Percentiles rank a stretch among this genome's conserved stretches.
Conservation (phyloP, 2,113 vertebrate species). For the Piaya cayana region DNA sequence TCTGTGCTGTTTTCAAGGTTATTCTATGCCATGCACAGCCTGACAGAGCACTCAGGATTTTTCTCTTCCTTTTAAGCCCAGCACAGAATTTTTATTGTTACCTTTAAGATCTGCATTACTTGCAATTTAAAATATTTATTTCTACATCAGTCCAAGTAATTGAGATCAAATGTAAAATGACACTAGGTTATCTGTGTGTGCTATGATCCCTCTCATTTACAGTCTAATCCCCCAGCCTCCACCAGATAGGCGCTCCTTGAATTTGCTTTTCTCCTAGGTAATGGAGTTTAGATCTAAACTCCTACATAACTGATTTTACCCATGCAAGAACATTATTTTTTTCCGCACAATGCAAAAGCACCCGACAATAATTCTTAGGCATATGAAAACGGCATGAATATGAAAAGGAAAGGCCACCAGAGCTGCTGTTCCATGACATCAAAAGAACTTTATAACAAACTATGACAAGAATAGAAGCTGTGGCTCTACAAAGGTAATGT, state of each 20-base stretch:
- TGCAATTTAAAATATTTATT: not conserved
- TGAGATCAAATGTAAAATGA: not conserved
- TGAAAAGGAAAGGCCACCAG: not conserved
- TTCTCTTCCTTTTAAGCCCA: not conserved
- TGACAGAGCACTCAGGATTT: not conserved
- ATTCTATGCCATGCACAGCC: not conserved
- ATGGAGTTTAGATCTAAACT: not conserved
- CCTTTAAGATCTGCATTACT: not conserved
- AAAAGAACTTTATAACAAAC: not conserved
- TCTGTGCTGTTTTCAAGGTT: not conserved
- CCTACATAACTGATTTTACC: not conserved
- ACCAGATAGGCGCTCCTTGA: not conserved
- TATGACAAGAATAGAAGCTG: not conserved
- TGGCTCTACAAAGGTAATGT: not conserved
- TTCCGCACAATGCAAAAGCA: not conserved
- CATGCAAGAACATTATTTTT: not conserved
- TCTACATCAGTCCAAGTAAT: not conserved
- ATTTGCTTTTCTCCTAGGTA: not conserved
- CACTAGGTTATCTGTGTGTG: rapidly evolving
- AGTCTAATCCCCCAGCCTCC: not conserved
- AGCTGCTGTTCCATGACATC: not conserved
- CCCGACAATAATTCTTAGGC: not conserved
- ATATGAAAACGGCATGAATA: not conserved
- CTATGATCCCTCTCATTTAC: not conserved
- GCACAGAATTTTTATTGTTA: not conserved